These are phyloP conservation scores for Coreoperca whiteheadi DNA, from an alignment of 2,113 vertebrate genomes.

Conservation along the genomic window DNA sequence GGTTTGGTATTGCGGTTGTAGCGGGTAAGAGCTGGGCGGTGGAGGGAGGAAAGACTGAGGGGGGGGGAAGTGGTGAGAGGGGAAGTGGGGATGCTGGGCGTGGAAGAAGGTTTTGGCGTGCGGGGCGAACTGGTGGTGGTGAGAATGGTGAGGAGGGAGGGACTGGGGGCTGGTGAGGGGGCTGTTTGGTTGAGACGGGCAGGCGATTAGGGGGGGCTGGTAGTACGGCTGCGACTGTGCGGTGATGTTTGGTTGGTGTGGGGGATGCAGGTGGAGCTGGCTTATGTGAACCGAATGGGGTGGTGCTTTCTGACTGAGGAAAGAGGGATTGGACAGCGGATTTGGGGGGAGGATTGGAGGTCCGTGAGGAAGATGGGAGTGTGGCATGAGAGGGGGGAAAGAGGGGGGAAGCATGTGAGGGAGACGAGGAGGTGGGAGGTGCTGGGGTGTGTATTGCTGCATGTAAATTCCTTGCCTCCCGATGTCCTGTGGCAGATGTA, in stretches of 20 bases:
- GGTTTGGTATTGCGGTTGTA: constrained; percentile 64
- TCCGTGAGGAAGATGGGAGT: constrained; percentile 60
- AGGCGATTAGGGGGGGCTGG: constrained; percentile 41
- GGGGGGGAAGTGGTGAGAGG: constrained; percentile 65
- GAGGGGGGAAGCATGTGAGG: constrained; percentile 64
- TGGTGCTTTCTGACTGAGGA: constrained; percentile 33
- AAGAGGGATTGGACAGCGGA: constrained; percentile 24
- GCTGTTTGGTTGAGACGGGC: not conserved
- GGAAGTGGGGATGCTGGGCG: constrained; percentile 58
- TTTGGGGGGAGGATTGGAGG: constrained; percentile 42
- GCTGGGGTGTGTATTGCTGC: constrained; percentile 71
- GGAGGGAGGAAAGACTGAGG: constrained; percentile 60
- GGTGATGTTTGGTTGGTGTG: constrained; percentile 37
- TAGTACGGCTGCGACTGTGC: constrained; percentile 65
- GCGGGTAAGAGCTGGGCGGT: constrained; percentile 43
- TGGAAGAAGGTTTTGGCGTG: constrained; percentile 68
- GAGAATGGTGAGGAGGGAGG: constrained; percentile 54
- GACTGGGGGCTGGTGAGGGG: constrained; percentile 47
- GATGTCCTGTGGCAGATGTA: not conserved
- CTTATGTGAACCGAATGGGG: constrained; percentile 49
- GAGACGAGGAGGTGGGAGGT: constrained; percentile 49
- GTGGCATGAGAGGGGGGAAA: constrained; percentile 52
- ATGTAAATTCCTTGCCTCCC: constrained; percentile 58
- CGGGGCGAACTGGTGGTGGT: constrained; percentile 48
- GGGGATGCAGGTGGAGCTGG: constrained; percentile 52